Evolutionary conservation across 2,113 vertebrate genomes (phyloP), one percentile per base, ranked within the genome.

Genomic region (Catagonus wagneri): DNA sequence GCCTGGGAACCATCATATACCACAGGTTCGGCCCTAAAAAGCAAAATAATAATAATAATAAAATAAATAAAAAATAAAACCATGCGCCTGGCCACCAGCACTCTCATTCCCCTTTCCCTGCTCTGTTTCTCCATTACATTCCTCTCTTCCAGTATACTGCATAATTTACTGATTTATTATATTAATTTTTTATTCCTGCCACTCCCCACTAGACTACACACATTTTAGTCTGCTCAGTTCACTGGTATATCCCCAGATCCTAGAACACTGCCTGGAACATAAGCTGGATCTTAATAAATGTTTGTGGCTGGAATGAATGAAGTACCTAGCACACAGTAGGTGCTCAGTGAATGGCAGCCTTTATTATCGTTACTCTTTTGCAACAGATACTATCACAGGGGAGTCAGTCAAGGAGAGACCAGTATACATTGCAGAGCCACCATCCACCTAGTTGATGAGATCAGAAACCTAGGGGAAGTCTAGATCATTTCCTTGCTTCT

Each of bases 401-500:
- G 8, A 85, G 12, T 69, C 17, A 23, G 56, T n/a, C 68, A 75
- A 10, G 65, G 34, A 81, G 79, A 63, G 17, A 85, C 78, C 10
- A 81, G 44, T 52, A 19, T 36, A 32, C 36, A 61, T 15, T 60
- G 56, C 78, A 27, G 56, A 95, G 22, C 36, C 2, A 2, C 61
- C 44, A 60, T 17, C n/a, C 14, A 56, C 52, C 23, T 50, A 36
- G 10, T 13, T n/a, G 54, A 69, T 92, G 63, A 89, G 52, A 78
- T 91, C 65, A 93, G 71, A 91, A 93, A 84, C 12, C 76, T 84
- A 23, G 71, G 36, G 83, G 93, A 88, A 22, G 52, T 85, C 93
- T 66, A 86, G 44, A 81, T 86, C 58, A 75, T 15, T 25, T 66
- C 44, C 32, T 89, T 87, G 32, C 25, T 83, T 89, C 65, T 90